Conservation (phyloP, 2,888 invertebrate genomes). For the Eupsilia transversa region DNA sequence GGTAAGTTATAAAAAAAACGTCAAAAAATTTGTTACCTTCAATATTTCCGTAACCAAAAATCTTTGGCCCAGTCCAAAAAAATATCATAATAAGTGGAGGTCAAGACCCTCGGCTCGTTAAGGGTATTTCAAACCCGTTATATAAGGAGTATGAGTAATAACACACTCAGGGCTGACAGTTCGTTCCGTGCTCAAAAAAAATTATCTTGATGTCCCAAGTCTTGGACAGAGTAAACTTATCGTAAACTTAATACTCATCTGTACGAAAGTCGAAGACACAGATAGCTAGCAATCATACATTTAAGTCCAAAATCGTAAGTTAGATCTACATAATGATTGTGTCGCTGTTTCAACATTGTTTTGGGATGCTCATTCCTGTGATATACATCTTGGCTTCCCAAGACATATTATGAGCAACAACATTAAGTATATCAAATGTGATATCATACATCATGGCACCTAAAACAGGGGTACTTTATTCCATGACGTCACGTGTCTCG, state of each 20-base stretch:
- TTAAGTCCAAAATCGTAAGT: neutral
- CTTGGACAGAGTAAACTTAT: neutral
- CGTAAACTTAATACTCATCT: neutral
- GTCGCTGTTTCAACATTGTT: slow-evolving; percentile 1
- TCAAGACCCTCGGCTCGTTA: neutral
- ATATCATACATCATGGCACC: slow-evolving; percentile 45
- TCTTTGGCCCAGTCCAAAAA: no score
- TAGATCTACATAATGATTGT: neutral
- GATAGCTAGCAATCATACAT: neutral
- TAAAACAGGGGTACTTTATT: slow-evolving; percentile 60
- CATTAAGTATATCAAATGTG: slow-evolving; percentile 56
- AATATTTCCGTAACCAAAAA: neutral
- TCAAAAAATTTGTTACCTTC: neutral
- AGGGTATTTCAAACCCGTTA: neutral
- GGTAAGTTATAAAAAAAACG: neutral
- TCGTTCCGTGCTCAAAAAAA: neutral
- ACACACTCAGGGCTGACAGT: neutral
- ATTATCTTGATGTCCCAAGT: neutral
- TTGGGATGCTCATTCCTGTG: slow-evolving; percentile 6
- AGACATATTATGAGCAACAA: slow-evolving; percentile 39
- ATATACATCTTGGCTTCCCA: slow-evolving; percentile 42
- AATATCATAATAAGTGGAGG: neutral
- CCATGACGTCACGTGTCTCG: slow-evolving; percentile 59
- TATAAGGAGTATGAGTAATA: neutral
- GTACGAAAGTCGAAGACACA: neutral